phyloP scores from a whole-genome alignment of 2,797 vertebrate species.

The Erithacus rubecula region DNA sequence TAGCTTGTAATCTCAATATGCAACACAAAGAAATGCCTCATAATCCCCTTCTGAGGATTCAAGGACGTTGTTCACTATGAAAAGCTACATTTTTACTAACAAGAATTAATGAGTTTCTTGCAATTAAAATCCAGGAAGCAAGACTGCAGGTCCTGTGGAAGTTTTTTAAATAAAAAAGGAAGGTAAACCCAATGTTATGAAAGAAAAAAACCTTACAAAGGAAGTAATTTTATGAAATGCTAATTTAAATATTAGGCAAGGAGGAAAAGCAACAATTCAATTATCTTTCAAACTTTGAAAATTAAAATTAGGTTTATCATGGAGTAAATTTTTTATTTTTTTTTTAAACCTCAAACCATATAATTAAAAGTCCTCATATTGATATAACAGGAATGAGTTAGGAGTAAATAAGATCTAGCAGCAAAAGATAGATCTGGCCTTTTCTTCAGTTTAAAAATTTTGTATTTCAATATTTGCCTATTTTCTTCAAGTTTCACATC shows the following conservation, averaged over 20 bases:
- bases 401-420: neutral
- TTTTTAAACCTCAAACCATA: neutral
- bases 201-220: neutral
- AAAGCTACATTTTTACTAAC: neutral
- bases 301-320: neutral
- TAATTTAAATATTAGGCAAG: neutral
- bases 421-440: neutral
- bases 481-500: neutral
- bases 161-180: neutral
- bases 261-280: neutral
- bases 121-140: neutral
- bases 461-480: neutral
- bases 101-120: constrained; percentile 7
- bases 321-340: neutral
- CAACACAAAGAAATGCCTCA: neutral
- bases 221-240: neutral
- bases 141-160: neutral
- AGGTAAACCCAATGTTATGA: neutral
- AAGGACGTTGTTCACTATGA: neutral
- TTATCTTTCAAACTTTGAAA: neutral
- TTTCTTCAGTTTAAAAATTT: neutral
- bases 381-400: neutral
- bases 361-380: neutral
- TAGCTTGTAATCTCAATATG: neutral
- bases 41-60: constrained; percentile 34